Conservation (phyloP, 2,888 invertebrate genomes). For the Thecocarcelia acutangulata region DNA sequence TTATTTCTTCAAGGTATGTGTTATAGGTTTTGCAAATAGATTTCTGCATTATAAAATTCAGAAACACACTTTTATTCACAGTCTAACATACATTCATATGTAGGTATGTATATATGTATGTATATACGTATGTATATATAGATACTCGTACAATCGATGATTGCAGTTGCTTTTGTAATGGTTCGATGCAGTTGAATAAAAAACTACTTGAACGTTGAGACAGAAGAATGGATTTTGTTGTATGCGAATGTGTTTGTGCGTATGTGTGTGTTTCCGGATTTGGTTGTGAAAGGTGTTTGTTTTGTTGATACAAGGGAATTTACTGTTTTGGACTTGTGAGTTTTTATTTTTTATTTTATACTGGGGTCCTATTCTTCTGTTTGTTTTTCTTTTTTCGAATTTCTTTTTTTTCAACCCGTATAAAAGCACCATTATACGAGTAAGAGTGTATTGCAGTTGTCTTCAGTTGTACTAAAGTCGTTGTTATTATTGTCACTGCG, state of each 20-base stretch:
- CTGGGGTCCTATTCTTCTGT: slow-evolving; percentile 39
- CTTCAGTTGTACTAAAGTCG: slow-evolving; percentile 31
- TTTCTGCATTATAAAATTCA: slow-evolving; percentile 25
- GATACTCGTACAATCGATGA: slow-evolving; percentile 55
- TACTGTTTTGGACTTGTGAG: slow-evolving; percentile 59
- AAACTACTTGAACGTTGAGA: slow-evolving; percentile 56
- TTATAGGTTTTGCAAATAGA: slow-evolving; percentile 49
- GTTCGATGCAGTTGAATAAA: slow-evolving; percentile 65
- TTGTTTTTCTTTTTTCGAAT: slow-evolving; percentile 19
- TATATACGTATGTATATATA: slow-evolving; percentile 3
- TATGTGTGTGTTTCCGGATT: neutral
- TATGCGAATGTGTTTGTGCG: slow-evolving; percentile 8
- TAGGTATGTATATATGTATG: too few relatives aligned
- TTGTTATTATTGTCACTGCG: slow-evolving; percentile 42
- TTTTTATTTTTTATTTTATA: slow-evolving; percentile 37
- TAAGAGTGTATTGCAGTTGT: slow-evolving; percentile 55
- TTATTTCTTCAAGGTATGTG: slow-evolving; percentile 1
- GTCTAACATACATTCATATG: neutral
- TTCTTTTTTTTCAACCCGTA: slow-evolving; percentile 21
- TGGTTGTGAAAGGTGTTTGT: slow-evolving; percentile 1
- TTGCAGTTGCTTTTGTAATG: slow-evolving; percentile 62
- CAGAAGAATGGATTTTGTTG: slow-evolving; percentile 42
- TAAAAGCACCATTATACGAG: slow-evolving; percentile 46
- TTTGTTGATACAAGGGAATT: slow-evolving; percentile 34
- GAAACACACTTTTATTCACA: slow-evolving; percentile 15